Base-by-base conservation (phyloP, 2,797 vertebrate species). In the Chiroxiphia lanceolata region DNA sequence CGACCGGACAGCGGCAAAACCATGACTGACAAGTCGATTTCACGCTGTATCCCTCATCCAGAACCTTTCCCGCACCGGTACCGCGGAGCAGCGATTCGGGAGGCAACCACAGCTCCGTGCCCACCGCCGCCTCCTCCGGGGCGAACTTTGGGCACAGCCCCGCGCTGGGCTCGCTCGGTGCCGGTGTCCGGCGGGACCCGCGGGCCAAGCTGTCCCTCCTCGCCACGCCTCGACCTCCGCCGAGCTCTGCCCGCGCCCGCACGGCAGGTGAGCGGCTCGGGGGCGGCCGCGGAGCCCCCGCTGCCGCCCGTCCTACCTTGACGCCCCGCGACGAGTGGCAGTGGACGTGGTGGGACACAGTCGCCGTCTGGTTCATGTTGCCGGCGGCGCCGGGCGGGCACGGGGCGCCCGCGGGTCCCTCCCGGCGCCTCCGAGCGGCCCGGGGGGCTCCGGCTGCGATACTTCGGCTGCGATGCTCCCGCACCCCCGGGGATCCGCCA, bases 281-380 rank as follows among this genome's bases (percentile, higher is more conserved):
- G 34, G 34, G 38, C 45, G 31, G 26, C 64, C 65, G 19, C 40
- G 9, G n/a, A 75, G 61, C 63, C n/a, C 47, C 47, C 33, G n/a
- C 68, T 29, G 61, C 57, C 42, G 36, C 69, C 60, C 54, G 23
- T 61, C 98, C 95, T 98, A 99, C 99, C 98, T 99, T 99, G 95
- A 99, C 98, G 71, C 96, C 89, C 95, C 99, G 99, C 13, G 98
- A 97, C 40, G 99, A 97, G 90, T 99, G 99, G 94, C 99, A 99
- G 96, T 99, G 98, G 60, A 99, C 98, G 84, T 99, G 99, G 94
- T 99, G 99, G 93, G 99, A 99, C 61, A 99, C 99, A 59, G 98
- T 98, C 88, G 98, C 99, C 57, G 99, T 99, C 97, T 99, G 99
- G 98, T 99, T 99, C 99, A 99, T 99, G 78, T 93, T 98, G 98